phyloP scores from a whole-genome alignment of 2,888 invertebrate species.

The Serripes groenlandicus region DNA sequence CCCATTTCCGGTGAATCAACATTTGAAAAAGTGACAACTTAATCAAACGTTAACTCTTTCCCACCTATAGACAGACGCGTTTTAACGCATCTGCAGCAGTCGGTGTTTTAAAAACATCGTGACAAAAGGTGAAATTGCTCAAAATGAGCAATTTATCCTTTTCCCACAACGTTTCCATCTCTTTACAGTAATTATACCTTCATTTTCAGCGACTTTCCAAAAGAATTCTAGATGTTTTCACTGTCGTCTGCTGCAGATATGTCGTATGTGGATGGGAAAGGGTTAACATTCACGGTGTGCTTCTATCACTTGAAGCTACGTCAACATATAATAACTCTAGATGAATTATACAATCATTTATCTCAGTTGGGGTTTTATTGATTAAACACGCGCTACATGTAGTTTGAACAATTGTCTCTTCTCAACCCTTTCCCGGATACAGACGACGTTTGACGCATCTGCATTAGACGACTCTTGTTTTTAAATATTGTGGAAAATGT shows the following conservation, averaged over 20 bases:
- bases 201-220: too few relatives aligned
- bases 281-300: neutral
- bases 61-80: too few relatives aligned
- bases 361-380: neutral
- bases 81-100: too few relatives aligned
- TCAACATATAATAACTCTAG: neutral
- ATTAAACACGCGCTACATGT: too few relatives aligned
- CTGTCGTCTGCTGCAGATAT: too few relatives aligned
- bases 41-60: neutral
- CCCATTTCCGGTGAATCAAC: neutral
- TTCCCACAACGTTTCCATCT: slow-evolving; percentile 4
- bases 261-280: neutral
- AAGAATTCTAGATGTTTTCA: too few relatives aligned
- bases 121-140: neutral
- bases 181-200: too few relatives aligned
- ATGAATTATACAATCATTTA: neutral
- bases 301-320: neutral
- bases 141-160: neutral
- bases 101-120: neutral
- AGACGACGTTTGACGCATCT: too few relatives aligned
- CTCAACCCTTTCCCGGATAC: too few relatives aligned
- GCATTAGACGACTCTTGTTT: too few relatives aligned
- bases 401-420: too few relatives aligned
- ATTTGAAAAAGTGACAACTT: neutral
- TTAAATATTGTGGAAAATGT: too few relatives aligned